Percentiles rank a stretch among this genome's conserved stretches.
These are phyloP conservation scores for Rhabdomys dilectus DNA, from an alignment of 2,113 vertebrate genomes.

Conservation along the genomic window DNA sequence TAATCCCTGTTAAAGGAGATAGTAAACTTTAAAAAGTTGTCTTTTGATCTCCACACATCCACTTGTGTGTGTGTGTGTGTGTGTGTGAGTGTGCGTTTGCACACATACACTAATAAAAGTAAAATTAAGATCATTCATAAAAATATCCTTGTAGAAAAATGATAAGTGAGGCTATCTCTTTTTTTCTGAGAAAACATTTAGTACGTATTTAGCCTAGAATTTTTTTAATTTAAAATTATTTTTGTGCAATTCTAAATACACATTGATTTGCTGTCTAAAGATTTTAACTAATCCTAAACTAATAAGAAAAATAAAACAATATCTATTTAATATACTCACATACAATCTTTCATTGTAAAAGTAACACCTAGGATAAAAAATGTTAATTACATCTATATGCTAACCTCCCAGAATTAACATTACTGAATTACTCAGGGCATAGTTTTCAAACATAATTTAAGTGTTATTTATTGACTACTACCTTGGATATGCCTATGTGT, in stretches of 20 bases:
- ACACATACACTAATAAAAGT: background rate
- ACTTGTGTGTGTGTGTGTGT: accelerated
- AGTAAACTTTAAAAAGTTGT: background rate
- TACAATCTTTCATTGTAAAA: constrained; percentile 34
- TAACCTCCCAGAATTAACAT: background rate
- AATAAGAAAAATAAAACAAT: background rate
- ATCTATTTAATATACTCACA: background rate
- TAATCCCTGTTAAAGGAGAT: background rate
- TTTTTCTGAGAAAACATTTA: background rate
- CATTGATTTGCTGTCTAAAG: background rate
- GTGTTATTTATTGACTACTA: background rate
- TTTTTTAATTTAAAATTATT: background rate
- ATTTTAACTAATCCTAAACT: background rate
- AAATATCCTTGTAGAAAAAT: background rate
- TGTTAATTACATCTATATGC: background rate
- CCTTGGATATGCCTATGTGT: background rate
- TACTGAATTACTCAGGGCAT: background rate
- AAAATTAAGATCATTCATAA: background rate
- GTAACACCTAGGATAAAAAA: background rate
- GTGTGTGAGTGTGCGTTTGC: accelerated
- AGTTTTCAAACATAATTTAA: background rate
- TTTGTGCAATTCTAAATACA: background rate
- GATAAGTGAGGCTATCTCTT: background rate
- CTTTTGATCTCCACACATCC: background rate
- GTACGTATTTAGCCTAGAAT: background rate